Evolutionary conservation across 2,797 vertebrate species (phyloP), one percentile per base, ranked within the genome.

Genomic region (Anisognathus igniventris): DNA sequence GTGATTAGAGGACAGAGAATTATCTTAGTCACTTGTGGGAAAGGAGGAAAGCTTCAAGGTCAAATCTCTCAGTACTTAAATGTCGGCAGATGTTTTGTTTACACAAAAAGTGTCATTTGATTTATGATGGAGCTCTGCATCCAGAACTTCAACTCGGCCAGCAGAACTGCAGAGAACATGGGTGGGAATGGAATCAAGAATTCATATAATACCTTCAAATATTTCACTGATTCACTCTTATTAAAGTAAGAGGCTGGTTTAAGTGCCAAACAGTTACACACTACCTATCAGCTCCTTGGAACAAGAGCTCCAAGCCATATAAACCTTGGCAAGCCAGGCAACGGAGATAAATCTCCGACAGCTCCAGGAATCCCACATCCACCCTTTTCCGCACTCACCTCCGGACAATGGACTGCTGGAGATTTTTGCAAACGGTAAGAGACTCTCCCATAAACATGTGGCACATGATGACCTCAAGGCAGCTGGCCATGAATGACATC

Each of bases 381-480:
- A 54, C 23, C 87, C 45, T 31, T 20, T 86, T 39, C 91, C 5
- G 2, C 71, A 97, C 98, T 96, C 90, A 99, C 99, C 98, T 98
- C 83, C 98, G 98, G 81, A 98, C 97, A 64, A 99, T 97, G 20
- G 97, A 94, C 90, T 99, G 99, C 98, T 99, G 98, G 73, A 99
- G 98, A 20, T 96, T 98, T 95, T 96, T 98, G 97, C 99, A 99
- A 64, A 98, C 97, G 44, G 98, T 98, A 9, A 99, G 97, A 21
- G 98, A 98, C 74, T 99, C 99, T 19, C 99, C 98, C 65, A 98
- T 98, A 94, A 99, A 99, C 98, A 99, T 98, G 98, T 99, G 99
- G 95, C 99, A 99, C 98, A 99, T 98, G 92, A 99, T 75, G 48
- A 99, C 97, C 2, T 98, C 97, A 45, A 92, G 72, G 95, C 99